These are phyloP conservation scores for Netelia inedita DNA, from an alignment of 2,888 invertebrate species.

Conservation along the genomic window DNA sequence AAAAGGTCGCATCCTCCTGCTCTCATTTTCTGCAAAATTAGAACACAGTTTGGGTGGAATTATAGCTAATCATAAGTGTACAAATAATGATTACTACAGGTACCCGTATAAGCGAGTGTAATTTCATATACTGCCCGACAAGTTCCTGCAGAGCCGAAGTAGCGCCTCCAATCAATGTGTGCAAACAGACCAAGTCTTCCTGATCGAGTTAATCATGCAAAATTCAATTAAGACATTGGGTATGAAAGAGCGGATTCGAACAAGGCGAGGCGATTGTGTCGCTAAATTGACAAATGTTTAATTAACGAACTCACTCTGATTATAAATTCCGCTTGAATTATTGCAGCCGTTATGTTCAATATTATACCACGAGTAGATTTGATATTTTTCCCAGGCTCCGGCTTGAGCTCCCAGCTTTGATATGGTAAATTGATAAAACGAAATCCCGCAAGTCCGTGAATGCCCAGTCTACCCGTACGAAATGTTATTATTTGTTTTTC, in stretches of 20 bases:
- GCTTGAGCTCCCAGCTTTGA: constrained; percentile 94
- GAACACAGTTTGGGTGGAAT: background rate
- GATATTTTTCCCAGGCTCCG: constrained; percentile 86
- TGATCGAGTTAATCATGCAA: constrained; percentile 69
- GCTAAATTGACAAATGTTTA: constrained; percentile 7
- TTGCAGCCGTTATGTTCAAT: constrained; percentile 87
- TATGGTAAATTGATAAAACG: constrained; percentile 93
- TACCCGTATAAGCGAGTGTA: constrained; percentile 88
- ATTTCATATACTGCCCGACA: constrained; percentile 87
- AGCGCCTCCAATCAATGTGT: constrained; percentile 85
- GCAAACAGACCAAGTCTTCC: constrained; percentile 85
- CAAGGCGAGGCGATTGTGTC: background rate
- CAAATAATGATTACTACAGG: constrained; percentile 23
- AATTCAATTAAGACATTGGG: constrained; percentile 21
- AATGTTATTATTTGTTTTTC: constrained; percentile 93
- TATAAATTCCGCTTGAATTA: constrained; percentile 87
- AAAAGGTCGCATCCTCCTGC: constrained; percentile 93
- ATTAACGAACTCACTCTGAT: constrained; percentile 81
- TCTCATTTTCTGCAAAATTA: constrained; percentile 83
- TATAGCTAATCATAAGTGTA: background rate
- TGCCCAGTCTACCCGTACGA: constrained; percentile 89
- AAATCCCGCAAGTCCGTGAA: constrained; percentile 89
- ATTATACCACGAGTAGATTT: constrained; percentile 82
- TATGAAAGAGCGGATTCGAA: background rate
- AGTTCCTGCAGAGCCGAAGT: constrained; percentile 88